phyloP scores from a whole-genome alignment of 2,888 invertebrate genomes.

The Bedellia somnulentella region DNA sequence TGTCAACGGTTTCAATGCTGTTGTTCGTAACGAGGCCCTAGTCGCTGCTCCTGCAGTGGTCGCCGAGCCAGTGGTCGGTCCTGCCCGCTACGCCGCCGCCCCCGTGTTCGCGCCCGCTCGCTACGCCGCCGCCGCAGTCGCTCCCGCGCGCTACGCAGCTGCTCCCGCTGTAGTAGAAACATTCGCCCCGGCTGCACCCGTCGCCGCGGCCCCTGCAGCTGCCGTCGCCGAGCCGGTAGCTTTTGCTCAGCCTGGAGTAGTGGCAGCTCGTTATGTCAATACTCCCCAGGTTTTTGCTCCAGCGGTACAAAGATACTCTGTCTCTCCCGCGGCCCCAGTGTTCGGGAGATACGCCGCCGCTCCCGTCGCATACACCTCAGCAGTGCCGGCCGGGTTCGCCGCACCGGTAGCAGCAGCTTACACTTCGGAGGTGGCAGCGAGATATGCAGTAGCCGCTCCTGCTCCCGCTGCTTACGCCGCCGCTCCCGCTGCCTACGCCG shows the following conservation, averaged over 20 bases:
- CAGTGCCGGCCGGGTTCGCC: conserved; percentile 20
- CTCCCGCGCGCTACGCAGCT: conserved; percentile 25
- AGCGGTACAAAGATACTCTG: conserved; percentile 66
- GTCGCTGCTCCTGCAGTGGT: conserved; percentile 32
- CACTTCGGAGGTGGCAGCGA: conserved; percentile 10
- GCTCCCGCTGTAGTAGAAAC: conserved; percentile 9
- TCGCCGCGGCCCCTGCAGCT: conserved; percentile 17
- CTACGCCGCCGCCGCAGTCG: conserved; percentile 57
- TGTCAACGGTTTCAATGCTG: conserved; percentile 42
- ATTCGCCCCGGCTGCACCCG: conserved; percentile 1
- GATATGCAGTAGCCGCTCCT: conserved; percentile 7
- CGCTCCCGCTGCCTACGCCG: conserved; percentile 51
- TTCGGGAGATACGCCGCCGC: conserved; percentile 64
- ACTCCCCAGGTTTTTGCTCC: too few species aligned
- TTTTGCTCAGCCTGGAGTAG: conserved; percentile 4
- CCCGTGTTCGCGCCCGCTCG: conserved; percentile 15
- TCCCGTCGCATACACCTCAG: conserved; percentile 54
- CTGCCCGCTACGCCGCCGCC: conserved; percentile 22
- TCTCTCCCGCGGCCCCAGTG: conserved; percentile 12
- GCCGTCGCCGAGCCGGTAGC: conserved; percentile 10
- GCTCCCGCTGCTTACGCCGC: conserved; percentile 7
- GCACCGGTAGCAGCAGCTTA: conserved; percentile 62
- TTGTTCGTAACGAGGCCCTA: conserved; percentile 39
- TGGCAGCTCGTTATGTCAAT: conserved; percentile 14
- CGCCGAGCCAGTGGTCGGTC: conserved; percentile 17